A percentile compares a stretch with the other conserved stretches of the same genome.
These are phyloP conservation scores for Notechis scutatus DNA, from an alignment of 2,113 vertebrate species.

Conservation along the genomic window DNA sequence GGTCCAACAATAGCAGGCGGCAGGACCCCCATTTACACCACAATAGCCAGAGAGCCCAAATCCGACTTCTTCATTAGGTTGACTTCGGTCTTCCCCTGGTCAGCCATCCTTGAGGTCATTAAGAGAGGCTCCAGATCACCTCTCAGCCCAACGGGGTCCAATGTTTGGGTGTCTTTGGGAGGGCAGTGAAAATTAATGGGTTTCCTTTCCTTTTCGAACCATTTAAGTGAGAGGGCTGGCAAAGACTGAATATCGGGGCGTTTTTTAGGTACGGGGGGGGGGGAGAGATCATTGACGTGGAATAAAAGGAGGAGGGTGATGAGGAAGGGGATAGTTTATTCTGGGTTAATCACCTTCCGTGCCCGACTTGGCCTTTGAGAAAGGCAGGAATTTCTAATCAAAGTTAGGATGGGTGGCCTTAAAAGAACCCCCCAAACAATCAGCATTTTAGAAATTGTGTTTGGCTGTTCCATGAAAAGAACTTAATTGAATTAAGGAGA, in stretches of 20 bases:
- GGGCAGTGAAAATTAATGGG: conserved; percentile 54
- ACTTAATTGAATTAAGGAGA: background rate
- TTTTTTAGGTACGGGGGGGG: conserved; percentile 1
- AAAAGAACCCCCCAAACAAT: background rate
- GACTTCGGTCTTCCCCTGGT: conserved; percentile 75
- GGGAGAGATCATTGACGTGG: background rate
- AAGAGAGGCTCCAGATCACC: conserved; percentile 77
- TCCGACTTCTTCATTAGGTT: conserved; percentile 79
- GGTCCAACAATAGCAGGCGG: conserved; percentile 72
- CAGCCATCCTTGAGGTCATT: conserved; percentile 82
- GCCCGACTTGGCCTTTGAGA: background rate
- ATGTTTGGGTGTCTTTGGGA: conserved; percentile 50
- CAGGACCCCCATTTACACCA: conserved; percentile 79
- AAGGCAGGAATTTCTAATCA: background rate
- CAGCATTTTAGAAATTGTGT: background rate
- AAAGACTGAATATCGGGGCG: conserved; percentile 14
- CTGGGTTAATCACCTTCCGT: conserved; percentile 50
- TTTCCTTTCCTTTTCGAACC: conserved; percentile 53
- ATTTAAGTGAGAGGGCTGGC: conserved; percentile 47
- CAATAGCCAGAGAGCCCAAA: conserved; percentile 77
- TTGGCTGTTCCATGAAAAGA: background rate
- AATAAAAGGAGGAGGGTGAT: conserved; percentile 25
- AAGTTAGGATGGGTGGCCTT: background rate
- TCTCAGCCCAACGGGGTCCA: conserved; percentile 71
- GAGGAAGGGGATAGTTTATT: conserved; percentile 49